Evolutionary conservation across 2,888 invertebrate genomes (phyloP).

Genomic region (Myopa testacea): DNA sequence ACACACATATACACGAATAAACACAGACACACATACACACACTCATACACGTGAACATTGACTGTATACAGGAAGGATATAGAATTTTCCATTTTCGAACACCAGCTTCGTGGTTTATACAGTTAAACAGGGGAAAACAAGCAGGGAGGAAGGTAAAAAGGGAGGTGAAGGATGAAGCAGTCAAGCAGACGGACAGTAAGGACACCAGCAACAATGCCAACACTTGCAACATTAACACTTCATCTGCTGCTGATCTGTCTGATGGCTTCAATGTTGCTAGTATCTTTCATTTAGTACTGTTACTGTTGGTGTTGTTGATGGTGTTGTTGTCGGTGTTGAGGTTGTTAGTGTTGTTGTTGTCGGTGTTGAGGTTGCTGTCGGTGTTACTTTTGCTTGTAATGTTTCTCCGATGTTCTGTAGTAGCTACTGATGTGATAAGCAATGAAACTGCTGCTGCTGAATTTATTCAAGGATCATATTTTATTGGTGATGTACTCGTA

Average conservation of each 20-base stretch:
- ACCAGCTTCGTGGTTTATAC: not conserved
- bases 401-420: constrained; percentile 4
- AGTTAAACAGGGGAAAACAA: not conserved
- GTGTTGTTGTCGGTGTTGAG: too few species aligned
- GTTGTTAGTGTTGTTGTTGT: too few species aligned
- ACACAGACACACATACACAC: constrained; percentile 9
- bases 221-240: constrained; percentile 50
- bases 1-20: not conserved
- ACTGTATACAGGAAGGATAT: constrained; percentile 4
- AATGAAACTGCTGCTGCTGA: too few species aligned
- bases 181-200: not conserved
- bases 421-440: too few species aligned
- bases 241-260: constrained; percentile 35
- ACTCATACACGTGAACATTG: not conserved
- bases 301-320: constrained; percentile 32
- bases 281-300: constrained; percentile 26
- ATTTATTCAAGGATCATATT: not conserved
- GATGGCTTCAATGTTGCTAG: constrained; percentile 4
- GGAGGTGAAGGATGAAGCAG: too few species aligned
- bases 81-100: constrained; percentile 22
- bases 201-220: constrained; percentile 44
- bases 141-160: too few species aligned
- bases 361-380: constrained; percentile 12
- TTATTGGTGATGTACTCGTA: constrained; percentile 10
- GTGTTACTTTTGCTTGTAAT: constrained; percentile 14